Conservation (phyloP, 1,140 invertebrate species). For the Lepidurus packardi region DNA sequence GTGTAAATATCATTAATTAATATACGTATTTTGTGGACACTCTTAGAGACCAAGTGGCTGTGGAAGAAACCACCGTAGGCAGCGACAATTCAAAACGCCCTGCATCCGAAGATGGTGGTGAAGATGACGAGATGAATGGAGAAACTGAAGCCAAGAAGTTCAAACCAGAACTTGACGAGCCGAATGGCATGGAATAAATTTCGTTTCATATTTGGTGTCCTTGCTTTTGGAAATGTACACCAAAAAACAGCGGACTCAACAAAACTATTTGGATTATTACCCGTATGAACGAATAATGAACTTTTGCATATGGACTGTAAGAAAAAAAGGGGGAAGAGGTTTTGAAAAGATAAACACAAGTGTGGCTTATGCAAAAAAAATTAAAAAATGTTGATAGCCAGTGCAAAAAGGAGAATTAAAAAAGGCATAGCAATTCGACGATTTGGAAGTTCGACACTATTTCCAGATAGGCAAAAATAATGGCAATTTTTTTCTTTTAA, state of each 20-base stretch:
- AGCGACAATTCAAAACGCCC: neutral
- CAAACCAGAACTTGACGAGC: conserved; percentile 4
- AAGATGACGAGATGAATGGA: conserved; percentile 9
- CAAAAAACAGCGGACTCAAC: neutral
- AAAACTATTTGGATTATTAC: neutral
- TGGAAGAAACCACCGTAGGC: neutral
- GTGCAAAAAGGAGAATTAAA: neutral
- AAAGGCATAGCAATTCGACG: neutral
- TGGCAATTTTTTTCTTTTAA: no score
- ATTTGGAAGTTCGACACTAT: neutral
- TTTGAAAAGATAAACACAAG: neutral
- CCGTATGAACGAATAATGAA: neutral
- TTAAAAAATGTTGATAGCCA: neutral
- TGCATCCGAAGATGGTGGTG: neutral
- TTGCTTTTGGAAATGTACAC: conserved; percentile 5
- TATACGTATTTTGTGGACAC: neutral
- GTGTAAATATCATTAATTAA: neutral
- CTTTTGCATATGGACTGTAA: neutral
- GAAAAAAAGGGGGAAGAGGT: conserved; percentile 1
- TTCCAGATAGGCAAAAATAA: no score
- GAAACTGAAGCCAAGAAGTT: neutral
- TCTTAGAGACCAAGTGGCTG: conserved; percentile 9
- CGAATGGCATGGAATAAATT: neutral
- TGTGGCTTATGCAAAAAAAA: conserved; percentile 6
- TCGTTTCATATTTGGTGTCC: neutral